phyloP scores from a whole-genome alignment of 2,113 vertebrate species.

The Holacanthus passer region DNA sequence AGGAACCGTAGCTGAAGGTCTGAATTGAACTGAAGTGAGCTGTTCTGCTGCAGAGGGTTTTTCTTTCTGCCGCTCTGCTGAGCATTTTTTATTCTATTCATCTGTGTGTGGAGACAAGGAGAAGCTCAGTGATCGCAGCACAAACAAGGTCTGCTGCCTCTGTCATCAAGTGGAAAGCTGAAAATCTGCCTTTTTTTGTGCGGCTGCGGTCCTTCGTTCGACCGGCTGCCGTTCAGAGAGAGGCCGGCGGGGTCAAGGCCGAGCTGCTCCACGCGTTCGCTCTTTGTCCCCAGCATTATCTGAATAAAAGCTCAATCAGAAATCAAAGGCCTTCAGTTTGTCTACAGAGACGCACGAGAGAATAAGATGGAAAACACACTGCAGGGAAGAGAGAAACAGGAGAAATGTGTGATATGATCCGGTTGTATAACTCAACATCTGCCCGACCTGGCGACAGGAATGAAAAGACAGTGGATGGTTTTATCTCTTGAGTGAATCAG shows the following conservation, averaged over 20 bases:
- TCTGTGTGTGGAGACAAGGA: slow-evolving; percentile 31
- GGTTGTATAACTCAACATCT: no score
- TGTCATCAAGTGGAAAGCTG: slow-evolving; percentile 26
- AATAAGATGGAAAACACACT: neutral
- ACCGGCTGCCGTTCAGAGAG: slow-evolving; percentile 1
- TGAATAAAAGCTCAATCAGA: neutral
- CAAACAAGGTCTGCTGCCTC: slow-evolving; percentile 50
- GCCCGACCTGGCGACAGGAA: no score
- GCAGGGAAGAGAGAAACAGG: neutral
- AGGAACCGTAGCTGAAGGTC: slow-evolving; percentile 20
- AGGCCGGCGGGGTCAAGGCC: neutral
- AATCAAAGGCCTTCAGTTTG: neutral
- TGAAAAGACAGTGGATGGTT: no score
- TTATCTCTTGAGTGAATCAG: no score
- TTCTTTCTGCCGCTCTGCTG: slow-evolving; percentile 13
- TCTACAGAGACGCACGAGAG: neutral
- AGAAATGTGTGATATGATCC: no score
- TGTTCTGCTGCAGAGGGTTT: slow-evolving; percentile 18
- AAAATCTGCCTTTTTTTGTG: slow-evolving; percentile 28
- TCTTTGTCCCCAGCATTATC: neutral
- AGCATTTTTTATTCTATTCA: slow-evolving; percentile 51
- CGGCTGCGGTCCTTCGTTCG: slow-evolving; percentile 29
- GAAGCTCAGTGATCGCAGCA: slow-evolving; percentile 41
- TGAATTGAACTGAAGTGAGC: slow-evolving; percentile 51
- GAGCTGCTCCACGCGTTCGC: neutral